A percentile compares a stretch with the other conserved stretches of the same genome.
These are phyloP conservation scores for Perithous albicinctus DNA, from an alignment of 2,888 invertebrate genomes.

Conservation along the genomic window DNA sequence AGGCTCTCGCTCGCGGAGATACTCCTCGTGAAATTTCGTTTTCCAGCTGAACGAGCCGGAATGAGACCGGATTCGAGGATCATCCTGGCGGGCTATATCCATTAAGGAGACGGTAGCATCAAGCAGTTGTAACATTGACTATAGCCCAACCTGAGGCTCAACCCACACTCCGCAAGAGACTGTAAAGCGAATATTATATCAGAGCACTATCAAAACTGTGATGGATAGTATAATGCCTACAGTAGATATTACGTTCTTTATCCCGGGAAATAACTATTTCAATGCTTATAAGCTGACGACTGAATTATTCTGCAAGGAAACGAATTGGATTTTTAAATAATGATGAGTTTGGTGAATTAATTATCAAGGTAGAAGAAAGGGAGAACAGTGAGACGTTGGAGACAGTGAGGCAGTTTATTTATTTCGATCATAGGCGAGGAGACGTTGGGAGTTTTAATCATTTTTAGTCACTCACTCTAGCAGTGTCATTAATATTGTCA, in stretches of 20 bases:
- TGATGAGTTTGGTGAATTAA: too few relatives aligned
- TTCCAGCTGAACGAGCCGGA: constrained; percentile 56
- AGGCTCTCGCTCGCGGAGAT: constrained; percentile 19
- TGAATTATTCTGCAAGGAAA: too few relatives aligned
- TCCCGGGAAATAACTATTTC: too few relatives aligned
- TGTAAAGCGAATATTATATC: constrained; percentile 27
- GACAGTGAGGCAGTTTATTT: too few relatives aligned
- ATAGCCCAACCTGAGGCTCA: not conserved
- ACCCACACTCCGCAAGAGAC: not conserved
- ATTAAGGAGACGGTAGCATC: constrained; percentile 38
- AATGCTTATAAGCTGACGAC: too few relatives aligned
- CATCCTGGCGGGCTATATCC: constrained; percentile 33
- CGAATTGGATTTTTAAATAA: too few relatives aligned
- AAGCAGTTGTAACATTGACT: not conserved
- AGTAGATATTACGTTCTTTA: not conserved
- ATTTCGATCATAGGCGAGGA: too few relatives aligned
- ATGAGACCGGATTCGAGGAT: constrained; percentile 50
- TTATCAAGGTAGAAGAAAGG: too few relatives aligned
- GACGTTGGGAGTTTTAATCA: too few relatives aligned
- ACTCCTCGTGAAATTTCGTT: constrained; percentile 57
- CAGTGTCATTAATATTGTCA: too few relatives aligned
- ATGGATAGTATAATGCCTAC: not conserved
- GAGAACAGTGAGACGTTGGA: too few relatives aligned
- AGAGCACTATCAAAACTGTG: not conserved
- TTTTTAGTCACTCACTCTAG: too few relatives aligned